Evolutionary conservation across 2,888 invertebrate species (phyloP).

Genomic region (Cryptocephalus primarius): DNA sequence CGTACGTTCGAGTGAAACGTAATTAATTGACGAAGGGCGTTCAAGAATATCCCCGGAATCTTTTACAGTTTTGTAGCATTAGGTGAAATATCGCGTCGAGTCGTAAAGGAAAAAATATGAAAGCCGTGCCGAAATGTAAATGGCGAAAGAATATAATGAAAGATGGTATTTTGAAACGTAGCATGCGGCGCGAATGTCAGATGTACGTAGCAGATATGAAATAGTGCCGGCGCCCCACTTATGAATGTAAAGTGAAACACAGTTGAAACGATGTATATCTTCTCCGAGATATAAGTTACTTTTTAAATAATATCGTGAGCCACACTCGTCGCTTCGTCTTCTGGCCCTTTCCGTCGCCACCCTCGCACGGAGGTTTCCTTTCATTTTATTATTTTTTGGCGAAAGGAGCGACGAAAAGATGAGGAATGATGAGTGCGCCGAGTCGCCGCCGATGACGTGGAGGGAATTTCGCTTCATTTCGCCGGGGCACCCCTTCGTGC

Average conservation of each 20-base stretch:
- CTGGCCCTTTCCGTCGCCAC: too few relatives aligned
- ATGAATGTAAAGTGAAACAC: conserved; percentile 36
- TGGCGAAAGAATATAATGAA: conserved; percentile 36
- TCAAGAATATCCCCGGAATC: conserved; percentile 1
- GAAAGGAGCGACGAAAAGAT: too few relatives aligned
- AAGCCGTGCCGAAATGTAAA: conserved; percentile 27
- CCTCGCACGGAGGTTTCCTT: too few relatives aligned
- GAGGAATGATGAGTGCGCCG: too few relatives aligned
- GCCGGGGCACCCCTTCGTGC: too few relatives aligned
- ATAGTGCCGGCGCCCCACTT: conserved; percentile 32
- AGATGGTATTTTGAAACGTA: conserved; percentile 36
- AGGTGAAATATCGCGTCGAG: conserved; percentile 6
- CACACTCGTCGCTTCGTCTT: neutral
- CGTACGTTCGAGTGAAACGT: too few relatives aligned
- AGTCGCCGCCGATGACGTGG: too few relatives aligned
- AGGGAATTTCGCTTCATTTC: too few relatives aligned
- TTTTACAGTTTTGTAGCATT: conserved; percentile 10
- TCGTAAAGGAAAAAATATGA: conserved; percentile 12
- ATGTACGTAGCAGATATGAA: conserved; percentile 35
- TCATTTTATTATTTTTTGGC: too few relatives aligned
- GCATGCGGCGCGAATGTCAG: conserved; percentile 33
- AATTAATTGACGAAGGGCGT: too few relatives aligned
- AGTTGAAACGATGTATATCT: conserved; percentile 13
- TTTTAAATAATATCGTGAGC: conserved; percentile 11
- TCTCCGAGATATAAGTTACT: conserved; percentile 12